Base-by-base conservation (phyloP, 2,113 vertebrate genomes). In the Rhizomys pruinosus region DNA sequence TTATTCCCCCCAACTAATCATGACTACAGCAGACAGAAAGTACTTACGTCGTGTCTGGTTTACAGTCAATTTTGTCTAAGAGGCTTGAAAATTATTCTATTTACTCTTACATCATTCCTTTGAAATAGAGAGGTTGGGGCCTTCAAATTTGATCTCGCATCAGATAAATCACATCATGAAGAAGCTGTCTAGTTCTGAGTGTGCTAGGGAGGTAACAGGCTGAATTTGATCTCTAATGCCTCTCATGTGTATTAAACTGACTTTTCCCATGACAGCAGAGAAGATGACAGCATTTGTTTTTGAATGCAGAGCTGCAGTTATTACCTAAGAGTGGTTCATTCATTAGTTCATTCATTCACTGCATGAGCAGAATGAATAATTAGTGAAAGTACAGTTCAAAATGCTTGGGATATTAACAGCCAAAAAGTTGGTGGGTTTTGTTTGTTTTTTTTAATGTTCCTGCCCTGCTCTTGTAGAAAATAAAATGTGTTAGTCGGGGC, bases 21-120 rank as follows among this genome's bases (percentile, higher is more conserved):
- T 52, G 27, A 32, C 59, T 63, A 61, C 86, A 73, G 47, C 29
- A 81, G 55, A 77, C 34, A 12, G 12, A 47, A 76, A 91, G 68
- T 29, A 13, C 44, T 80, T 69, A 94, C 9, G 7, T 85, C 72
- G 57, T 44, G 63, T 93, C 87, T 96, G 74, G 27, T 69, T 91
- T 72, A 27, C 20, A 63, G 15, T 29, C 57, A 68, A 5, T 61
- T 78, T 63, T 72, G 73, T 85, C 84, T 87, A 34, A 76, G 71
- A 61, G 37, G 47, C 11, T 68, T 84, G n/a, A 59, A 85, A 68
- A 71, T 72, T 7, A 59, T 72, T 91, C 89, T 63, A 85, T 77
- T 77, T 16, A 87, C 29, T 5, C 63, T 69, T 88, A 69, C n/a
- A 32, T 87, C 69, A 94, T 72, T 94, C 23, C 57, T 79, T 87